Evolutionary conservation across 2,113 vertebrate species (phyloP).

Genomic region (Dromaius novaehollandiae): DNA sequence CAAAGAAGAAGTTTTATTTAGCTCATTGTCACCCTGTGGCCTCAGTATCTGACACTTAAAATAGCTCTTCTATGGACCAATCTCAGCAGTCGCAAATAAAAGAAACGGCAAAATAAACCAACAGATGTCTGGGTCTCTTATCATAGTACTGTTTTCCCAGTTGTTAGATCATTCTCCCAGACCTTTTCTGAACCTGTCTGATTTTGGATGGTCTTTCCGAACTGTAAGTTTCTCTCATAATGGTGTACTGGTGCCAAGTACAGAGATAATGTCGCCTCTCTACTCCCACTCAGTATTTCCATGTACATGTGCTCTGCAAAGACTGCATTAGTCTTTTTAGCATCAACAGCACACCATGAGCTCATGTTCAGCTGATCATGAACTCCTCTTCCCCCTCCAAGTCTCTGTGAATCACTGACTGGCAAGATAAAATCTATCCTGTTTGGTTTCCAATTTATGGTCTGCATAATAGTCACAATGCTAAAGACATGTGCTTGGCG

Average conservation of each 20-base stretch:
- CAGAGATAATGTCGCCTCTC: slow-evolving; percentile 29
- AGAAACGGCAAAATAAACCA: slow-evolving; percentile 17
- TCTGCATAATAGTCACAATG: background rate
- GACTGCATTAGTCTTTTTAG: slow-evolving; percentile 57
- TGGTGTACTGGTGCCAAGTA: background rate
- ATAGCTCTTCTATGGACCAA: background rate
- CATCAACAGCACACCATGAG: slow-evolving; percentile 44
- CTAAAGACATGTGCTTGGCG: background rate
- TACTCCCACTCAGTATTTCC: slow-evolving; percentile 51
- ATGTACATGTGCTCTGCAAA: slow-evolving; percentile 44
- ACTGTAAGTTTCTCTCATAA: slow-evolving; percentile 38
- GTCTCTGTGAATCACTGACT: slow-evolving; percentile 54
- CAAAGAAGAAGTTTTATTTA: background rate
- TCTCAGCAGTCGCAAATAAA: background rate
- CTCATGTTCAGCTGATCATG: slow-evolving; percentile 68
- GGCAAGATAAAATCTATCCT: slow-evolving; percentile 30
- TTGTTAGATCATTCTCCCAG: background rate
- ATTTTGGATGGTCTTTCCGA: slow-evolving; percentile 27
- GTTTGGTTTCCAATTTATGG: slow-evolving; percentile 25
- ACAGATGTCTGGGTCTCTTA: background rate
- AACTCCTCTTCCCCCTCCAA: slow-evolving; percentile 39
- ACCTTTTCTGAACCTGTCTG: background rate
- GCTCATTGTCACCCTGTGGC: background rate
- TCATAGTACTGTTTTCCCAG: background rate
- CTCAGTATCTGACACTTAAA: background rate